phyloP scores from a whole-genome alignment of 2,888 invertebrate species.

The Odontothrips loti region DNA sequence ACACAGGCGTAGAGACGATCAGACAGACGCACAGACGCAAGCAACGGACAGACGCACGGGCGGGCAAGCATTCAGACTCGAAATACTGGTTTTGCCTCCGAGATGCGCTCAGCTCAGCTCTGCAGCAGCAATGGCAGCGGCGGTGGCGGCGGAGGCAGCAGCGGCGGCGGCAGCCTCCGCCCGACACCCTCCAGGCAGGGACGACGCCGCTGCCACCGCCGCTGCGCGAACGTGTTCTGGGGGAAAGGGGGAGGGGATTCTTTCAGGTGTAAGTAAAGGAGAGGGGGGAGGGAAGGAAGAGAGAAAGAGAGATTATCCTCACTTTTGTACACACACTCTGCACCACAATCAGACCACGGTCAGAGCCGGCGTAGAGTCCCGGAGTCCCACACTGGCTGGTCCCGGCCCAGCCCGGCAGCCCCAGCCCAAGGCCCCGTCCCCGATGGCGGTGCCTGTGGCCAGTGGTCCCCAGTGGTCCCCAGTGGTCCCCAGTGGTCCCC shows the following conservation, averaged over 20 bases:
- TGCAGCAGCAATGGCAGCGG: neutral
- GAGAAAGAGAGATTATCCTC: neutral
- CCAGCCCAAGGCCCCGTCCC: too few species aligned
- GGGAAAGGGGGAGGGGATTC: neutral
- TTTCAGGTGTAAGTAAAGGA: neutral
- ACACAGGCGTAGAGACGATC: neutral
- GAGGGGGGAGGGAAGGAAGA: neutral
- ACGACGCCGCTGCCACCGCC: neutral
- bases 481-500: too few species aligned
- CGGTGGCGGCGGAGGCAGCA: too few species aligned
- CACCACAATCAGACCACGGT: neutral
- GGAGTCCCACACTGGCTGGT: too few species aligned
- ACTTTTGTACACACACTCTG: neutral
- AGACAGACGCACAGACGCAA: neutral
- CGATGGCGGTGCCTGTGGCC: too few species aligned
- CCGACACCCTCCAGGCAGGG: too few species aligned
- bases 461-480: too few species aligned
- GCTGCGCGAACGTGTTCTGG: neutral
- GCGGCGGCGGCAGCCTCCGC: too few species aligned
- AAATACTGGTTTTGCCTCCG: slow-evolving; percentile 21
- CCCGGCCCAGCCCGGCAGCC: too few species aligned
- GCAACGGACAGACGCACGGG: neutral
- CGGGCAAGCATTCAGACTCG: slow-evolving; percentile 24
- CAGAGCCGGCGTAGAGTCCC: too few species aligned
- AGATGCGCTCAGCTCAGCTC: slow-evolving; percentile 4